Conservation (phyloP, 2,113 vertebrate genomes). For the Atrichornis clamosus region DNA sequence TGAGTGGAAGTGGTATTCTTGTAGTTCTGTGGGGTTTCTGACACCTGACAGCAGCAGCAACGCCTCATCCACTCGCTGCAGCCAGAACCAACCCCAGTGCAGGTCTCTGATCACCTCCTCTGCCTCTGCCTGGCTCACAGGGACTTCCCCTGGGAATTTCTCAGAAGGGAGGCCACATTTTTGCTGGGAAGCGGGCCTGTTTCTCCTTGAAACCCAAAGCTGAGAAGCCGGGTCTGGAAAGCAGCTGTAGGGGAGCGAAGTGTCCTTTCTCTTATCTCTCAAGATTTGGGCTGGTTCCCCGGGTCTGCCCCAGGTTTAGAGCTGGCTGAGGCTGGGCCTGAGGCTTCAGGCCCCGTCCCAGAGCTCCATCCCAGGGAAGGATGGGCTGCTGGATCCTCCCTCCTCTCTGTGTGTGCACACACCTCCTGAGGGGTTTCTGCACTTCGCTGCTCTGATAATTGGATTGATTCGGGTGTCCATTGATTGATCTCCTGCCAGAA, state of each 20-base stretch:
- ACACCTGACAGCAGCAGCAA: accelerated
- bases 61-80: neutral
- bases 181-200: neutral
- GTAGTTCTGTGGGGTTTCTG: neutral
- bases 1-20: neutral
- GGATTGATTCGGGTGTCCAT: accelerated
- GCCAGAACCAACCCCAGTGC: accelerated
- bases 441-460: neutral
- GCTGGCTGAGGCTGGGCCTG: neutral
- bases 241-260: neutral
- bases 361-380: neutral
- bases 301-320: accelerated
- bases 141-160: neutral
- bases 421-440: neutral
- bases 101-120: neutral
- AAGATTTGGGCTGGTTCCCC: neutral
- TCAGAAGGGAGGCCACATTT: neutral
- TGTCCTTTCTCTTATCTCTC: accelerated
- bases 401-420: neutral
- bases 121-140: neutral
- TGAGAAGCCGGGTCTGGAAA: neutral
- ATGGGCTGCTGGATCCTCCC: accelerated
- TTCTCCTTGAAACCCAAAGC: neutral
- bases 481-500: neutral
- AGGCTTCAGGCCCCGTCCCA: accelerated